Base-by-base conservation (phyloP, 2,797 vertebrate genomes). In the Craterocephalus amniculus region DNA sequence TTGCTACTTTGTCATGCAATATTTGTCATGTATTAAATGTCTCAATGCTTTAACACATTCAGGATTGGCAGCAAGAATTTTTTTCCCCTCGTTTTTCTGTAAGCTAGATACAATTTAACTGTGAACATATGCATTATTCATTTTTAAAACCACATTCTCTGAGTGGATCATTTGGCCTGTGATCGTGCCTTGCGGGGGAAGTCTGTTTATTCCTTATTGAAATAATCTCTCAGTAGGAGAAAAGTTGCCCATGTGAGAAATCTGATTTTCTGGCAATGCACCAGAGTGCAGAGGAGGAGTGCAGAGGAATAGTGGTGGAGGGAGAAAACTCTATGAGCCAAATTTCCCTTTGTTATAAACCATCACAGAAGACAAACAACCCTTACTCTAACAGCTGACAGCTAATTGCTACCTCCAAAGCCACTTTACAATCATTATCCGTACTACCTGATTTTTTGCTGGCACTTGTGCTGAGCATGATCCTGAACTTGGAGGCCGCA, bases 171-270 rank as follows among this genome's bases (percentile, higher is more conserved):
- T 91, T 92, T 91, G 88, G 85, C 86, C 86, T 91, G 83, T 79
- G 77, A 84, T 91, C 82, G 83, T 88, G 90, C 89, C 88, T 91
- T 84, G 88, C 81, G 87, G 90, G 88, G 89, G 81, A 86, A 90
- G 87, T 74, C 87, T 90, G 85, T 92, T 93, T 93, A 88, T 77
- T 77, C 91, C 92, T 91, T 91, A 94, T 92, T 90, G 80, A 91
- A 94, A 93, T 90, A 89, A 91, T 92, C 84, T 88, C 88, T 87
- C 75, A 82, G 84, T 86, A 88, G 89, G 88, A 90, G 88, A 89
- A 89, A 86, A 88, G 86, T 89, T 88, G 85, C 79, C 88, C 87
- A 90, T 88, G 90, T 92, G 93, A 91, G 79, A 92, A 93, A 94
- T 93, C 89, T 26, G 79, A 92, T 93, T 92, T 92, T 92, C 90